Evolutionary conservation across 2,888 invertebrate species (phyloP), one percentile per base, ranked within the genome.

Genomic region (Caenorhabditis macrosperma): DNA sequence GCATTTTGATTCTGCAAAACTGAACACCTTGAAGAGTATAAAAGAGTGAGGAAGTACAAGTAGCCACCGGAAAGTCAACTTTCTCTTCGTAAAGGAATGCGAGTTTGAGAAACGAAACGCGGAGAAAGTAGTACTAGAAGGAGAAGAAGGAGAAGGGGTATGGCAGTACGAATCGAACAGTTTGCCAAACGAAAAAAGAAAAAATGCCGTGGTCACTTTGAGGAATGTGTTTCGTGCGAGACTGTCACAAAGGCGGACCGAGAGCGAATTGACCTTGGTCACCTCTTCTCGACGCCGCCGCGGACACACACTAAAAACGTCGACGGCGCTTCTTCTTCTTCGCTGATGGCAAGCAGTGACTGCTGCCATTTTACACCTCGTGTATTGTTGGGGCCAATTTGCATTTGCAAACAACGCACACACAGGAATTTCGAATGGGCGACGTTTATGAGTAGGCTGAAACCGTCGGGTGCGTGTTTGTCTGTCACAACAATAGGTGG

Each of bases 341-440:
- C 44, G 44, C 46, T 50, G 55, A 55, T 22, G 17, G n/a, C 26
- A 22, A 52, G 24, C 33, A 38, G 46, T 38, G 59, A 68, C 59
- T 68, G 68, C 68, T 69, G 69, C 69, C 71, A 71, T 71, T 71
- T 71, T 71, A 71, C 71, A 71, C 71, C 63, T 71, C 35, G 50
- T 41, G 69, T 63, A 63, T 71, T 71, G 71, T 71, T 71, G 38
- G 46, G 71, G 33, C 61, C 63, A 71, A 71, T 63, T 61, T 71
- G 71, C 61, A 63, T 71, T 63, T 63, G 63, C 61, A 71, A 71
- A 71, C 63, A 63, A 63, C 61, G 71, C 60, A 59, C 61, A 63
- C 60, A 59, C 5, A 44, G 61, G 55, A 71, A 63, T 71, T 71
- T 71, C 46, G 54, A 63, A 71, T 61, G 48, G 28, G 35, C 38